These are phyloP conservation scores for Cichladusa arquata DNA, from an alignment of 2,113 vertebrate genomes.

Conservation along the genomic window DNA sequence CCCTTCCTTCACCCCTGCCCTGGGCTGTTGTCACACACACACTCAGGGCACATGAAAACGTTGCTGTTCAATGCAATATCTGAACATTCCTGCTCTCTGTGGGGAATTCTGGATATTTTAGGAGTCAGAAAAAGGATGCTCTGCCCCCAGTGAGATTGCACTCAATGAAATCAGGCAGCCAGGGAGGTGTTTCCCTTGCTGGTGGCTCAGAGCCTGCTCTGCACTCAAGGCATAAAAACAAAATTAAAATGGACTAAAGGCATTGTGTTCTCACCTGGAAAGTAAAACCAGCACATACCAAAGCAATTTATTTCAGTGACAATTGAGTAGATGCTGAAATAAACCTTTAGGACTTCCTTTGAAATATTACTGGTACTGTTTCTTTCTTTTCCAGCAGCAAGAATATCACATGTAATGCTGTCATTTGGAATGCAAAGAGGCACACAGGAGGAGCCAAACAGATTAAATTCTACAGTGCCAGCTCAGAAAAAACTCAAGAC, in stretches of 20 bases:
- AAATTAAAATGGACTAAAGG: background rate
- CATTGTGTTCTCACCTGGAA: background rate
- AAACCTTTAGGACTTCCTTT: background rate
- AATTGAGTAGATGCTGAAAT: background rate
- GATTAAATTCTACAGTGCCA: background rate
- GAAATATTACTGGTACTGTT: background rate
- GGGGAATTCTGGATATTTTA: background rate
- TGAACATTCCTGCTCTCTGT: background rate
- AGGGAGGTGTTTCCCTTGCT: background rate
- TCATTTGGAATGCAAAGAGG: background rate
- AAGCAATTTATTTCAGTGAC: background rate
- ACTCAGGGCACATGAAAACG: fast-evolving
- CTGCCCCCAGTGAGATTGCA: background rate
- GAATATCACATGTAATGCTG: background rate
- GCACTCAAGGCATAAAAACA: background rate
- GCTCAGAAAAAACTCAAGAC: background rate
- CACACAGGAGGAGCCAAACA: background rate
- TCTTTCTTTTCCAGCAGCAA: background rate
- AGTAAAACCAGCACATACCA: background rate
- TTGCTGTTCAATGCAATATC: background rate
- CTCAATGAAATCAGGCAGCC: background rate
- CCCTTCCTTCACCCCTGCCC: background rate
- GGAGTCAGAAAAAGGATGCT: background rate
- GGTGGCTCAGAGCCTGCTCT: background rate
- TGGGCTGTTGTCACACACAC: background rate